A percentile compares a stretch with the other conserved stretches of the same genome.
Evolutionary conservation across 2,113 vertebrate species (phyloP).

Genomic region (Eublepharis macularius): DNA sequence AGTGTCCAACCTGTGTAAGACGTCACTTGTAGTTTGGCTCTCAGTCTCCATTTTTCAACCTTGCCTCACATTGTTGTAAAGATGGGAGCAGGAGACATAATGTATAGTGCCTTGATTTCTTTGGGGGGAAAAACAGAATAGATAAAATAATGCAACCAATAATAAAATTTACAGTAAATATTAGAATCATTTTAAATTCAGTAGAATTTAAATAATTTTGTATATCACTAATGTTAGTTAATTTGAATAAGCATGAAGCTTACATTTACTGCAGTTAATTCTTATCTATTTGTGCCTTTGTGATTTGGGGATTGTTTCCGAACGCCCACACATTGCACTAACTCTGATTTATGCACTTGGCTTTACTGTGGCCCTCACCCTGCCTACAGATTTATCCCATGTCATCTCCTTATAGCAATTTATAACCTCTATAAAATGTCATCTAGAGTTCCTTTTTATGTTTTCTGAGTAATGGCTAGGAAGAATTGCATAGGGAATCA

Average conservation of each 20-base stretch:
- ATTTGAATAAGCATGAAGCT: conserved; percentile 5
- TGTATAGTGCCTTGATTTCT: no score
- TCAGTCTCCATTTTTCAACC: no score
- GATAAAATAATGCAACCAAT: conserved; percentile 18
- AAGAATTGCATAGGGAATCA: conserved; percentile 81
- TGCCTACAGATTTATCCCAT: conserved; percentile 81
- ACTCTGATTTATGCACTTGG: conserved; percentile 75
- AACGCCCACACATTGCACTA: conserved; percentile 60
- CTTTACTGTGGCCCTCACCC: conserved; percentile 74
- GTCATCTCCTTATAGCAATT: conserved; percentile 84
- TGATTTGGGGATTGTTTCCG: conserved; percentile 65
- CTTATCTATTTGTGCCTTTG: conserved; percentile 54
- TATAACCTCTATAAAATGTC: conserved; percentile 83
- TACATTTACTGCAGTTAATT: conserved; percentile 50
- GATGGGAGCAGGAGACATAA: no score
- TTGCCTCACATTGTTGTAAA: no score
- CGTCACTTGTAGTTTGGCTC: no score
- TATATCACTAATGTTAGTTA: neutral
- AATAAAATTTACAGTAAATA: conserved; percentile 22
- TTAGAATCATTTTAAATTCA: conserved; percentile 25
- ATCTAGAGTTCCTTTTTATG: conserved; percentile 74
- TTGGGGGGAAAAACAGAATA: neutral
- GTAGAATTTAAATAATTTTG: conserved; percentile 37
- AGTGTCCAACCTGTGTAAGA: no score
- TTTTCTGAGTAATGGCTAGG: conserved; percentile 80